Percentiles rank a stretch among this genome's conserved stretches.
Conservation (phyloP, 2,888 invertebrate genomes). For the Metallyticus violacea region DNA sequence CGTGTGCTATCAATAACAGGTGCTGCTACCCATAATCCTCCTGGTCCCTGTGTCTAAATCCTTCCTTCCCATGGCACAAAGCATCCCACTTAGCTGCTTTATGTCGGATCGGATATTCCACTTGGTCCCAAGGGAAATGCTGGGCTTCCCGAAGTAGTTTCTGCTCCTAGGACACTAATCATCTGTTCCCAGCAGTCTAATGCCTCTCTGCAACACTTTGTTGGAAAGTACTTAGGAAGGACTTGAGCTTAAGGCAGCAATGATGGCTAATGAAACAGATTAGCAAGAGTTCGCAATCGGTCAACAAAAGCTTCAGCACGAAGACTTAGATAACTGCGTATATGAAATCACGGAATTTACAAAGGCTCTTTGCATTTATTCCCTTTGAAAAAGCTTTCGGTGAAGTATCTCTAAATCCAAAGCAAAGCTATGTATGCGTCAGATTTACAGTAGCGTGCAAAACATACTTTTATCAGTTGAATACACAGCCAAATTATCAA, state of each 20-base stretch:
- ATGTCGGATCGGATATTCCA: neutral
- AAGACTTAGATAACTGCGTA: no score
- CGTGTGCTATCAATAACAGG: neutral
- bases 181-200: neutral
- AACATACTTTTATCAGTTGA: no score
- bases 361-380: no score
- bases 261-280: neutral
- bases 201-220: neutral
- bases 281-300: neutral
- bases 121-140: neutral
- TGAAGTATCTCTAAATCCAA: no score
- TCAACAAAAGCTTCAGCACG: no score
- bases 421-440: no score
- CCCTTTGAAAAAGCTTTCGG: no score
- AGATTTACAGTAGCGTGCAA: no score
- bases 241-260: neutral
- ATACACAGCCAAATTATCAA: no score
- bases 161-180: neutral
- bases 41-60: neutral
- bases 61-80: neutral
- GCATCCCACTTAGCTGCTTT: neutral
- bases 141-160: no score
- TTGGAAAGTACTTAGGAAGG: neutral
- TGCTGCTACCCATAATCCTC: neutral
- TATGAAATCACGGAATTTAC: no score